Percentiles rank a stretch among this genome's conserved stretches.
These are phyloP conservation scores for Zosterops pallidus DNA, from an alignment of 2,113 vertebrate genomes.

Conservation along the genomic window DNA sequence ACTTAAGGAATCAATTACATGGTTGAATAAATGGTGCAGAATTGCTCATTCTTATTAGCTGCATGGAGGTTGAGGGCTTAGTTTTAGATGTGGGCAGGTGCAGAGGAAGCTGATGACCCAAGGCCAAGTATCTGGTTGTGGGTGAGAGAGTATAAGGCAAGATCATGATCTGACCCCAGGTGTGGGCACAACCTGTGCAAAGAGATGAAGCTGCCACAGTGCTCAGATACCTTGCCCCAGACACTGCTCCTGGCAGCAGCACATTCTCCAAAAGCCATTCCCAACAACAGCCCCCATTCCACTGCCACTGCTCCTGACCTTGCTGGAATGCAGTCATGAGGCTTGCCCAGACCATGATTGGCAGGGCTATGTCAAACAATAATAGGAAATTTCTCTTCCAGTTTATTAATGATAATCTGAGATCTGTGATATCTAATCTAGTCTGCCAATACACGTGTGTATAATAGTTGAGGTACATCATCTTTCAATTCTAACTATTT, in stretches of 20 bases:
- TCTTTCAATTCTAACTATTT: neutral
- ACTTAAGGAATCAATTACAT: too few species aligned
- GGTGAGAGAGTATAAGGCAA: neutral
- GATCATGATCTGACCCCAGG: neutral
- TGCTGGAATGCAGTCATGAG: neutral
- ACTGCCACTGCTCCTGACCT: neutral
- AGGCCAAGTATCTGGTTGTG: neutral
- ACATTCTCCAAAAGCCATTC: neutral
- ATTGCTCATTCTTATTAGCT: neutral
- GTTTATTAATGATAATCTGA: neutral
- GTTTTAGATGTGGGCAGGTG: neutral
- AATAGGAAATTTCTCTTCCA: neutral
- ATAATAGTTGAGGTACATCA: neutral
- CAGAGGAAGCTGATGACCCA: neutral
- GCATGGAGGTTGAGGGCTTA: neutral
- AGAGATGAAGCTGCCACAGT: neutral
- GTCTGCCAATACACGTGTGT: fast-evolving
- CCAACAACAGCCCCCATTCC: neutral
- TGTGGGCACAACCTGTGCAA: neutral
- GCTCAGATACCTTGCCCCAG: neutral
- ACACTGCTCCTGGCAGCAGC: neutral
- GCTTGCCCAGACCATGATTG: neutral
- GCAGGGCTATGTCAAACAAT: neutral
- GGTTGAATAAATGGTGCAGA: neutral
- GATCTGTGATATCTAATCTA: neutral